Evolutionary conservation across 2,113 vertebrate genomes (phyloP).

Genomic region (Pituophis catenifer): DNA sequence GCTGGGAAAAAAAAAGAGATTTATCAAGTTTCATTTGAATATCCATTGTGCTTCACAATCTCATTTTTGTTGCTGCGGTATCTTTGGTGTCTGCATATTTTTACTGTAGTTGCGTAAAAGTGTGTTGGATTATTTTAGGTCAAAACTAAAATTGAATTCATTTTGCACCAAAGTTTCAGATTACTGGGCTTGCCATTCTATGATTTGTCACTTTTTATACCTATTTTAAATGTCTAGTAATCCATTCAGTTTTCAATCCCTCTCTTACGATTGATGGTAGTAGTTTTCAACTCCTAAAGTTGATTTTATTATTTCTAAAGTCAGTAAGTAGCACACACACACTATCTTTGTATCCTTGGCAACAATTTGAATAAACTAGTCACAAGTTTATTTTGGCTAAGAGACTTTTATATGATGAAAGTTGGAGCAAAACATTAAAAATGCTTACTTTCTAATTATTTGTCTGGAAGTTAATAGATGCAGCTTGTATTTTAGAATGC

Average conservation of each 20-base stretch:
- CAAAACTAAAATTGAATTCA: neutral
- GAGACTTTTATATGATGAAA: slow-evolving; percentile 18
- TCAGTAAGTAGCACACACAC: neutral
- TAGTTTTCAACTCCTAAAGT: neutral
- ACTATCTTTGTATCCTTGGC: neutral
- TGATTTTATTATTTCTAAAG: neutral
- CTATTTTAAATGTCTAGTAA: neutral
- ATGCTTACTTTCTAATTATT: neutral
- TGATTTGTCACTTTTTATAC: neutral
- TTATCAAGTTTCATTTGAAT: neutral
- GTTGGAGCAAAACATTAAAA: neutral
- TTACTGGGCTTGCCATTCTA: too few species aligned
- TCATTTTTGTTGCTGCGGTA: neutral
- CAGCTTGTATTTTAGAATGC: neutral
- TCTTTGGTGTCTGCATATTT: neutral
- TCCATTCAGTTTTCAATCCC: neutral
- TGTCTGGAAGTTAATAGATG: neutral
- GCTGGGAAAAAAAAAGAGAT: neutral
- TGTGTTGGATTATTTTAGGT: neutral
- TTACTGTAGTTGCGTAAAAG: neutral
- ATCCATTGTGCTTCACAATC: neutral
- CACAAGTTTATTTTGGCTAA: neutral
- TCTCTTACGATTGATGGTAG: neutral
- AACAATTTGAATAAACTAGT: neutral
- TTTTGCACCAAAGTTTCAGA: neutral